Evolutionary conservation across 2,113 vertebrate genomes (phyloP).

Genomic region (Calyptomena viridis): DNA sequence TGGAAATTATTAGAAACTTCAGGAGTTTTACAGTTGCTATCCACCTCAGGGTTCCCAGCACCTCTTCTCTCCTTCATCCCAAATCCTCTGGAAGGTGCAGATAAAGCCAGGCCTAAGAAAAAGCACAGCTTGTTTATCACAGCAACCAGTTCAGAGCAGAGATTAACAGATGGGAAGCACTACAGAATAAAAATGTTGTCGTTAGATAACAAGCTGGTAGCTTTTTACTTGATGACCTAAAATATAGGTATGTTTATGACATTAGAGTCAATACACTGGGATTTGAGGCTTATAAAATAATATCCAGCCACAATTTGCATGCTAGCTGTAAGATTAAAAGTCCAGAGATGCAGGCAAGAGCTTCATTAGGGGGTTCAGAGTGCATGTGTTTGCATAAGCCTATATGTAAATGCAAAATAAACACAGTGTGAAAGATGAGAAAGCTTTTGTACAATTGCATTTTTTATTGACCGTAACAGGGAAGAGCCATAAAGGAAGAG

Average conservation of each 20-base stretch:
- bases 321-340: not conserved
- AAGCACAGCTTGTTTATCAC: not conserved
- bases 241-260: not conserved
- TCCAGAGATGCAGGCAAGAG: not conserved
- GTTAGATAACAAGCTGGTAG: not conserved
- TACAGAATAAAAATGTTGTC: not conserved
- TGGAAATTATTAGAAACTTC: not conserved
- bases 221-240: not conserved
- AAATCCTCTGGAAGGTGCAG: not conserved
- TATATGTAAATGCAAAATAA: not conserved
- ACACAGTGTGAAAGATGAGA: not conserved
- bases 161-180: conserved; percentile 2
- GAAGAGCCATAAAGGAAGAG: not conserved
- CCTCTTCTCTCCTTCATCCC: fast-evolving
- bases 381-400: not conserved
- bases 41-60: not conserved
- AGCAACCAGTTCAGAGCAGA: not conserved
- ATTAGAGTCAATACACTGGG: not conserved
- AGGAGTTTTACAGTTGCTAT: not conserved
- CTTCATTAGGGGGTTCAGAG: not conserved
- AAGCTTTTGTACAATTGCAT: not conserved
- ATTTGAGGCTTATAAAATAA: not conserved
- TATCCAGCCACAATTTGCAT: not conserved
- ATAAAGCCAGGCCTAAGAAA: not conserved
- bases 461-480: not conserved